Conservation (phyloP, 2,113 vertebrate species). For the Elachura formosa region DNA sequence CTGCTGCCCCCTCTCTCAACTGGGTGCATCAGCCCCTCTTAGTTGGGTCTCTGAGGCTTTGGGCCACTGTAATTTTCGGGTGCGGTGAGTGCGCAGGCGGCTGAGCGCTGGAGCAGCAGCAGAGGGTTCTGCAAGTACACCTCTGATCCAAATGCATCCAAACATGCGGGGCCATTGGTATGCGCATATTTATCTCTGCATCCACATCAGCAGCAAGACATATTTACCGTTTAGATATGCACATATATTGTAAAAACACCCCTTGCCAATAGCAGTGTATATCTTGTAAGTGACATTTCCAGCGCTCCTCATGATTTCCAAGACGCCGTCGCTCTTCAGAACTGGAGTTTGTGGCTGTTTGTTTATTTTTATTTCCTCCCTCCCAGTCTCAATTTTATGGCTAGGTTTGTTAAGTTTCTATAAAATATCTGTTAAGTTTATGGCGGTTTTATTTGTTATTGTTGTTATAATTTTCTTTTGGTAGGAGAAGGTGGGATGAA, state of each 20-base stretch:
- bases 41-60: neutral
- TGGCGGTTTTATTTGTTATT: slow-evolving; percentile 8
- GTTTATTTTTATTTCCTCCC: slow-evolving; percentile 30
- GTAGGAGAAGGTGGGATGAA: neutral
- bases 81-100: too few relatives aligned
- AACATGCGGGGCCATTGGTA: slow-evolving; percentile 35
- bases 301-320: slow-evolving; percentile 15
- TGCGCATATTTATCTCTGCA: slow-evolving; percentile 65
- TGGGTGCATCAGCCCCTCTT: neutral
- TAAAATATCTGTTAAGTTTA: neutral
- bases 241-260: slow-evolving; percentile 55
- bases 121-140: slow-evolving; percentile 1
- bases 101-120: slow-evolving; percentile 36
- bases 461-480: neutral
- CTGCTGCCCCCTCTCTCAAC: neutral
- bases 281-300: slow-evolving; percentile 52
- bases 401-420: slow-evolving; percentile 21
- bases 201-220: slow-evolving; percentile 26
- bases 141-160: slow-evolving; percentile 49
- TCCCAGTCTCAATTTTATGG: neutral
- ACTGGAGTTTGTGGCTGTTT: neutral
- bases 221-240: slow-evolving; percentile 53
- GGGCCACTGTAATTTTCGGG: neutral
- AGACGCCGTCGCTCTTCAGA: neutral
- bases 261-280: slow-evolving; percentile 39